Base-by-base conservation (phyloP, 2,888 invertebrate species). In the Myopa testacea region DNA sequence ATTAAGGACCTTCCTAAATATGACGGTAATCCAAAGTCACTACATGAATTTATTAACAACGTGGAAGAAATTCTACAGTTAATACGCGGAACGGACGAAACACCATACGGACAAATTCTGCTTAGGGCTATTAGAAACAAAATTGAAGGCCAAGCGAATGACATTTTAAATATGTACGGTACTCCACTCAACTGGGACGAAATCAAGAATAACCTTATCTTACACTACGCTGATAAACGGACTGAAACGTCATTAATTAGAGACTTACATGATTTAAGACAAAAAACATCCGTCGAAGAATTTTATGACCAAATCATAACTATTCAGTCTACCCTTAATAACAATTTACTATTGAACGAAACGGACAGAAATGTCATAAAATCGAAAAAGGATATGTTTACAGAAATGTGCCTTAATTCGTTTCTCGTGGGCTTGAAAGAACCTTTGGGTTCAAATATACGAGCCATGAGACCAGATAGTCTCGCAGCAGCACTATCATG, bases 381-480 rank as follows among this genome's bases (percentile, higher is more conserved):
- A 12, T 78, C 80, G n/a, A 82, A 82, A 75, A 55, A 78, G 58
- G 55, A 58, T 4, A 63, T 82, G 6, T 82, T 74, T 71, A 37
- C 79, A n/a, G 81, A 82, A 77, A 81, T 82, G 80, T 81, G 79
- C 55, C 67, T 82, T n/a, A 83, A 82, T 65, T 55, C 75, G 0
- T 82, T 82, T 60, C 10, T 82, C 34, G 77, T 73, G 2, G 81
- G 81, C 3, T 74, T 83, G 12, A 82, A 75, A 45, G 82, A 81
- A 80, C 83, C 82, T 4, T 37, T 82, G n/a, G 81, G 82, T 4
- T 78, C 81, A 12, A 81, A 77, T 19, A 80, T 82, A n/a, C 78
- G 82, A 75, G 80, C 82, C 38, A 82, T 82, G 81, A 71, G 76
- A 62, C 81, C 82, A 67, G 73, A 76, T 37, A 65, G 78, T 26